Evolutionary conservation across 1,140 invertebrate species (phyloP).

Genomic region (Lasioglossum albipes): DNA sequence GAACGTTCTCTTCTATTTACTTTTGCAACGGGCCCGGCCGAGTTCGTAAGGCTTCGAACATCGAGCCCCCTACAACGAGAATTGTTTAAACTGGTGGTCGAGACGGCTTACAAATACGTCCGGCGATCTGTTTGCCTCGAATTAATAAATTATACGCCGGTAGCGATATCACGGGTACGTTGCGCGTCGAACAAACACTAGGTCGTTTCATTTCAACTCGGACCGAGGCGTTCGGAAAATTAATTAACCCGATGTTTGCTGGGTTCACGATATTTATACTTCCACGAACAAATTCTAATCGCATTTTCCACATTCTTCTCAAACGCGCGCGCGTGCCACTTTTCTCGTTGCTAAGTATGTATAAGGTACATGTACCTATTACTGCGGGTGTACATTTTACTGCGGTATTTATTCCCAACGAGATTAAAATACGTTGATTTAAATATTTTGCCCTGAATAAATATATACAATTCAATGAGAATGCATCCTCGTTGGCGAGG

Average conservation of each 20-base stretch:
- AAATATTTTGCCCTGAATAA: too few species aligned
- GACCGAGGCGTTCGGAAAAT: background rate
- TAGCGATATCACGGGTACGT: background rate
- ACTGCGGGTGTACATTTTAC: too few species aligned
- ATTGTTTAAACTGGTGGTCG: constrained; percentile 7
- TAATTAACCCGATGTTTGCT: constrained; percentile 13
- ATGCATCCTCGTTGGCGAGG: too few species aligned
- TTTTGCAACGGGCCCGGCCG: background rate
- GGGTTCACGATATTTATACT: background rate
- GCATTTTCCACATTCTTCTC: too few species aligned
- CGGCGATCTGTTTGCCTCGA: background rate
- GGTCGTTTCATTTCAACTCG: background rate
- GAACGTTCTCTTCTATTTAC: constrained; percentile 23
- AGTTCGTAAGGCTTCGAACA: too few species aligned
- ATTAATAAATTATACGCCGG: constrained; percentile 13
- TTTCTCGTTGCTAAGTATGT: too few species aligned
- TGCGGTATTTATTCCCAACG: too few species aligned
- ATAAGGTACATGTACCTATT: too few species aligned
- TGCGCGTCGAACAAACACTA: background rate
- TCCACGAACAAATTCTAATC: too few species aligned
- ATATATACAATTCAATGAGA: too few species aligned
- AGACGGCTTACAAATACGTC: background rate
- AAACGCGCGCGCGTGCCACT: too few species aligned
- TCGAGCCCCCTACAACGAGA: background rate
- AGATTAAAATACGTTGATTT: too few species aligned